Evolutionary conservation across 2,113 vertebrate species (phyloP).

Genomic region (Condylura cristata): DNA sequence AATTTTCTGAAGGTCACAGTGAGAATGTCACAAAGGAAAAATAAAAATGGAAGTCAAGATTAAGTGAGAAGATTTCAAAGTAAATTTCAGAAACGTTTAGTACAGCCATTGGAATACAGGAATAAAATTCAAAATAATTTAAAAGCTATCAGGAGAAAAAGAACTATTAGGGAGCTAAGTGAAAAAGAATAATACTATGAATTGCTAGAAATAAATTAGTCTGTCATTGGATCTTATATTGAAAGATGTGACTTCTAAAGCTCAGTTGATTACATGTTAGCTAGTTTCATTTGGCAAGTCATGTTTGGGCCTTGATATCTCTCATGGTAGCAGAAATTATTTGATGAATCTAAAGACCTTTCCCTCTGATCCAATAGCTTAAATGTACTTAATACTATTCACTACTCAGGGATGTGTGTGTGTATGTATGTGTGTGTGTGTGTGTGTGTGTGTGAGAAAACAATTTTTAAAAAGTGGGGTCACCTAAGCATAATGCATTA

Average conservation of each 20-base stretch:
- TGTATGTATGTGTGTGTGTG: no score
- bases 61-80: background rate
- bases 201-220: background rate
- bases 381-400: slow-evolving; percentile 22
- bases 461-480: background rate
- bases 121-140: background rate
- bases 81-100: background rate
- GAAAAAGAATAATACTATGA: background rate
- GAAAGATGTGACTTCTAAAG: background rate
- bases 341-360: background rate
- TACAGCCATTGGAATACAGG: background rate
- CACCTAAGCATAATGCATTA: background rate
- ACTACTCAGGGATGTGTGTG: background rate
- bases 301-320: background rate
- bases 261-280: background rate
- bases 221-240: background rate
- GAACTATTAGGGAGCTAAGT: background rate
- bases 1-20: background rate
- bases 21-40: slow-evolving; percentile 7
- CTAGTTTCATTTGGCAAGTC: background rate
- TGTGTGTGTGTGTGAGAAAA: no score
- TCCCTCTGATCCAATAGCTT: background rate
- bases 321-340: background rate
- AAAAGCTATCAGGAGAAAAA: background rate
- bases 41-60: slow-evolving; percentile 5